Percentiles rank a stretch among this genome's conserved stretches.
phyloP scores from a whole-genome alignment of 2,888 invertebrate species.

The Caenorhabditis sp. region DNA sequence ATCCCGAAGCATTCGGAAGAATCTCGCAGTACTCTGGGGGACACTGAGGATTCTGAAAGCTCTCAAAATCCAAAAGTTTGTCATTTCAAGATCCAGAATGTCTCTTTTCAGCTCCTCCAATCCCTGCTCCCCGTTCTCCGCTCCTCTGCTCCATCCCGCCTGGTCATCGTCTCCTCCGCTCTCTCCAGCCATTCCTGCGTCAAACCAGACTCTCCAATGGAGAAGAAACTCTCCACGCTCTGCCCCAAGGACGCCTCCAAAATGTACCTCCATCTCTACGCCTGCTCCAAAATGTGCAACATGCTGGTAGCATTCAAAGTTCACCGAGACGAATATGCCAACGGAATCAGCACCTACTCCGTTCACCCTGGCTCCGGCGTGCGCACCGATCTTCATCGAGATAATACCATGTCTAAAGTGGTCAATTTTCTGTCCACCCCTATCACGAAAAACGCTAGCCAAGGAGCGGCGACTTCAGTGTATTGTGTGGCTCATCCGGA shows the following conservation, averaged over 20 bases:
- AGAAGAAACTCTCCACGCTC: slow-evolving; percentile 64
- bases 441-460: slow-evolving; percentile 95
- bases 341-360: slow-evolving; percentile 86
- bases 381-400: slow-evolving; percentile 23
- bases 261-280: slow-evolving; percentile 67
- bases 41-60: too few relatives aligned
- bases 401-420: slow-evolving; percentile 44
- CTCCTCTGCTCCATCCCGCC: slow-evolving; percentile 87
- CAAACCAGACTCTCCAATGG: slow-evolving; percentile 76
- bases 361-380: slow-evolving; percentile 87
- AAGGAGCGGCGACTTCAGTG: slow-evolving; percentile 93
- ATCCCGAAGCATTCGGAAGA: too few relatives aligned
- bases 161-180: slow-evolving; percentile 92
- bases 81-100: neutral
- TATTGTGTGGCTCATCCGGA: slow-evolving; percentile 93
- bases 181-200: slow-evolving; percentile 86
- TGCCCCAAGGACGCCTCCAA: slow-evolving; percentile 58
- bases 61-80: too few relatives aligned
- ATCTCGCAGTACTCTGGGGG: too few relatives aligned
- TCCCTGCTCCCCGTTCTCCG: slow-evolving; percentile 84
- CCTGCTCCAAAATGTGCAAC: slow-evolving; percentile 79
- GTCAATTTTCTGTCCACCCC: slow-evolving; percentile 88
- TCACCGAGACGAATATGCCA: slow-evolving; percentile 71
- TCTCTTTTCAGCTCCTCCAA: slow-evolving; percentile 14
- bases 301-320: slow-evolving; percentile 76